Evolutionary conservation across 2,113 vertebrate genomes (phyloP), one percentile per base, ranked within the genome.

Genomic region (Sturnus vulgaris): DNA sequence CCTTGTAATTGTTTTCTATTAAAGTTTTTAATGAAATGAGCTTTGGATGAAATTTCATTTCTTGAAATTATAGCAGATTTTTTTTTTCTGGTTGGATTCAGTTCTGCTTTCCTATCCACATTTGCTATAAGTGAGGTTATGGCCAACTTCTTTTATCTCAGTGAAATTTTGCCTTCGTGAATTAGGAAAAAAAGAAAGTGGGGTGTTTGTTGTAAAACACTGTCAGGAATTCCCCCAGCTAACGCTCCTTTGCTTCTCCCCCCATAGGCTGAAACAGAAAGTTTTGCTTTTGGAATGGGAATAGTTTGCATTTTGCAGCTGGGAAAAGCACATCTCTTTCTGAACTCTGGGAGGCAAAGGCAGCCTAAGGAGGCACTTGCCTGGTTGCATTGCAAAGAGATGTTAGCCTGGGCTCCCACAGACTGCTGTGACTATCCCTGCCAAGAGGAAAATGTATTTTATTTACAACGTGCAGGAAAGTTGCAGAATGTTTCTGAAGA

Each of bases 121-220:
- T 78, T 96, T 86, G 31, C 79, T 86, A n/a, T n/a, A 61, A 83
- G 86, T 44, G 39, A 40, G 19, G 33, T 59, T 63, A 55, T 11
- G 35, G 76, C 92, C 68, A 96, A 37, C 27, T 50, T 30, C 81
- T 94, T 93, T 88, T 42, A 82, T 80, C 78, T 85, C 5, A 0
- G 25, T 63, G 76, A 88, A 92, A 82, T 82, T 77, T 77, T 94
- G 33, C 66, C 46, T 57, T 87, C 4, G 0, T 7, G 0, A 17
- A 31, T 90, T 55, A 44, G 23, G 39, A 40, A 40, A n/a, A 71
- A 55, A 75, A 42, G 25, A 19, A 92, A 56, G 30, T 24, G 13
- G 24, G 31, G 22, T 86, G 76, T 94, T 96, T 96, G 68, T 78
- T 70, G 69, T 35, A 64, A 95, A 94, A 95, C 60, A 96, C 40